Base-by-base conservation (phyloP, 2,888 invertebrate species). In the Entomobrya multifasciata region DNA sequence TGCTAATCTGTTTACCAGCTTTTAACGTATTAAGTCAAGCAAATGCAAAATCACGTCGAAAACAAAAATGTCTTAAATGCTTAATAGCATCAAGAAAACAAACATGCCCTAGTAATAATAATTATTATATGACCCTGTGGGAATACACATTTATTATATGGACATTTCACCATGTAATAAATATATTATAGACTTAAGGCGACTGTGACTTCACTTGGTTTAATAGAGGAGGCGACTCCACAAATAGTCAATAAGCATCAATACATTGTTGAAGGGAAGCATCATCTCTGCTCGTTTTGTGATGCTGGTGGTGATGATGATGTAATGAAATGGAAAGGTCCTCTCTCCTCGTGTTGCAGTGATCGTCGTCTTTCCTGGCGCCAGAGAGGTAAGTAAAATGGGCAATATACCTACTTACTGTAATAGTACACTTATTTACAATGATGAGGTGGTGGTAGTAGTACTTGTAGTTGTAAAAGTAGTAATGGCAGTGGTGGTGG, bases 371-470 rank as follows among this genome's bases (percentile, higher is more conserved):
- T 78, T 70, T 62, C 78, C 81, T 87, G 89, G 89, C 89, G 89
- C 90, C 89, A 89, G 88, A 87, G 57, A 41, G 84, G 62, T 87
- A 86, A 87, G 87, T 88, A 86, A 89, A 85, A 89, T 89, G 89
- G 89, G 89, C 88, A 89, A 87, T 90, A 90, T 87, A 77, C 72
- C 49, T 49, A 72, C 57, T 65, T 30, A 55, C 49, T 22, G 27
- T 8, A 25, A 30, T 27, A 17, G n/a, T 52, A 52, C 44, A 44
- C 13, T 22, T 70, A 47, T 70, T 6, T 15, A 15, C 15, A 36
- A 17, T n/a, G n/a, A 27, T 70, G 25, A n/a, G 15, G 47, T 49
- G 6, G 44, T 47, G 25, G 0, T 13, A 70, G 25, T 74, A 27
- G 49, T 52, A 52, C 65, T 17, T 17, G 44, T 67, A 74, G 30